Conservation (phyloP, 1,140 invertebrate genomes). For the Dryas iulia region DNA sequence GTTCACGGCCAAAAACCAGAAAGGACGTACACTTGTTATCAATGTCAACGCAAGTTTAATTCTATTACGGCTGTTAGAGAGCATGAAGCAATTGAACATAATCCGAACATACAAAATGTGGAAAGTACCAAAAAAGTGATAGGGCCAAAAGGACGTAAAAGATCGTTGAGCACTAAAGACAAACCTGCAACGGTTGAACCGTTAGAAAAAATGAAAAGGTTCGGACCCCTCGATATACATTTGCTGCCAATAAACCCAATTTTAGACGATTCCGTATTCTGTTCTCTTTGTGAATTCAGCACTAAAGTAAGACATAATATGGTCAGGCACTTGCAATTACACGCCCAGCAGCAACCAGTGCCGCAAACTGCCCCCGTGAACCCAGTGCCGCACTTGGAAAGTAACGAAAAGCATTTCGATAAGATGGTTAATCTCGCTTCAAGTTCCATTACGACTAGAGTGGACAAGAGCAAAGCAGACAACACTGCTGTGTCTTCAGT, state of each 20-base stretch:
- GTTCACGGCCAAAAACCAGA: conserved; percentile 26
- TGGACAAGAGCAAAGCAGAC: conserved; percentile 39
- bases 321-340: conserved; percentile 85
- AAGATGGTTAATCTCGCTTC: conserved; percentile 91
- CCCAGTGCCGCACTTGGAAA: conserved; percentile 89
- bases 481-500: conserved; percentile 19
- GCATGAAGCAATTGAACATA: conserved; percentile 40
- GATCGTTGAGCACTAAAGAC: conserved; percentile 20
- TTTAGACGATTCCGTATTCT: conserved; percentile 82
- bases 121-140: conserved; percentile 16
- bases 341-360: conserved; percentile 82
- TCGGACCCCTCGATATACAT: conserved; percentile 82
- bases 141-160: conserved; percentile 32
- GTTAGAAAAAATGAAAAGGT: conserved; percentile 40
- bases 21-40: conserved; percentile 23
- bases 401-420: conserved; percentile 90
- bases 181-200: conserved; percentile 30
- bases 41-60: conserved; percentile 31
- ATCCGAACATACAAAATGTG: conserved; percentile 4
- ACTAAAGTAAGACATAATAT: conserved; percentile 90
- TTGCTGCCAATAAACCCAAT: conserved; percentile 84
- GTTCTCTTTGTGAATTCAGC: conserved; percentile 84
- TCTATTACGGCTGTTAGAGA: conserved; percentile 23
- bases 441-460: conserved; percentile 83
- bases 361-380: conserved; percentile 86